Percentiles rank a stretch among this genome's conserved stretches.
Evolutionary conservation across 2,113 vertebrate genomes (phyloP).

Genomic region (Melanerpes formicivorus): DNA sequence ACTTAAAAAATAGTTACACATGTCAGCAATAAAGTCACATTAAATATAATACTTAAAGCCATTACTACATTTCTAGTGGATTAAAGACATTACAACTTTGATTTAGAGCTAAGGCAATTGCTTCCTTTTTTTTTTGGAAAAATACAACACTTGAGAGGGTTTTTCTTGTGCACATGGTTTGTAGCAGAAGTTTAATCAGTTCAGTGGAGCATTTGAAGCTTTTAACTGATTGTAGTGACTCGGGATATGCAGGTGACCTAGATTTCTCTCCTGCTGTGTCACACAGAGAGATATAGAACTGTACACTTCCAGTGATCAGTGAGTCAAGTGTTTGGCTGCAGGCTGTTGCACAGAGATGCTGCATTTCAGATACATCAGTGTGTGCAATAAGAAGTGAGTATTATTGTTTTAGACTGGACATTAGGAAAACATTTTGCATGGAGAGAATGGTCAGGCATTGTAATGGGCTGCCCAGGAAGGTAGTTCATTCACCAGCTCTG

Average conservation of each 20-base stretch:
- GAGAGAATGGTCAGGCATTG: too few relatives aligned
- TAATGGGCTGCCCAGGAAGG: too few relatives aligned
- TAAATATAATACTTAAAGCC: constrained; percentile 3
- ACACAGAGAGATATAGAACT: neutral
- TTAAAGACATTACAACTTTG: neutral
- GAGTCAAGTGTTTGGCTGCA: neutral
- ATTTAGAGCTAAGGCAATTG: neutral
- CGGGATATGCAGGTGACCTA: constrained; percentile 14
- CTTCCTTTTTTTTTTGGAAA: neutral
- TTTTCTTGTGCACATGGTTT: neutral
- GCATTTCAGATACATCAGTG: neutral
- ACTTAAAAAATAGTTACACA: constrained; percentile 19
- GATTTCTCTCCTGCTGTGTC: constrained; percentile 13
- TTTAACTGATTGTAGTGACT: neutral
- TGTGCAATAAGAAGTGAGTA: too few relatives aligned
- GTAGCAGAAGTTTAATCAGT: neutral
- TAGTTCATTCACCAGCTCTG: too few relatives aligned
- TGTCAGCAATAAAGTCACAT: neutral
- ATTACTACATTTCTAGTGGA: neutral
- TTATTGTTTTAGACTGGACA: too few relatives aligned
- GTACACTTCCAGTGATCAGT: neutral
- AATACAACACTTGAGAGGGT: neutral
- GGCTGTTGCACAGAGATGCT: neutral
- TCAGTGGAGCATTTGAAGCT: neutral
- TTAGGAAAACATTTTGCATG: too few relatives aligned